Evolutionary conservation across 64 coral and sea anemone species (phyloP), one percentile per base, ranked within the genome.

Genomic region (Actinia tenebrosa): DNA sequence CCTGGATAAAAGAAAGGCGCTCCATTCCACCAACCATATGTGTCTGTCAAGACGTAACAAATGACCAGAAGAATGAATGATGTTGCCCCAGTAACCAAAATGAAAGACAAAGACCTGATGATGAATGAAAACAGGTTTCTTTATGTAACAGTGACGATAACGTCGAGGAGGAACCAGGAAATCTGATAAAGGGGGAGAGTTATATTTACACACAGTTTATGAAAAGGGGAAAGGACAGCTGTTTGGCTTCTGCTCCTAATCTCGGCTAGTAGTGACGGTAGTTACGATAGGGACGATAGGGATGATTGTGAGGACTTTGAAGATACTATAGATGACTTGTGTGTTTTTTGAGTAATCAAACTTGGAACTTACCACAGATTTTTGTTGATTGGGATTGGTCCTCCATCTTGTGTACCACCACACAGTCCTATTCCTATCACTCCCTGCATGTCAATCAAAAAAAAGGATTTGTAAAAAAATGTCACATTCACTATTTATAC

Each of bases 1-100:
- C 92, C 92, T 87, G 92, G 92, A 53, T 90, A 94, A 53, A 91
- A 90, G 18, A 94, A 94, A 0, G 92, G 92, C 78, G 92, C 88
- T 58, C 92, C 92, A 69, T 91, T 94, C 92, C 92, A 94, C 92
- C 89, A 94, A 55, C 79, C 80, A 23, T 77, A 78, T 14, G 53
- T 78, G 45, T 94, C 92, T 3, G 89, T 94, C 52, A 87, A 26
- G 26, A 94, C 26, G 44, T 94, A 94, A 53, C 84, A 94, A 78
- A 91, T 63, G 22, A 89, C 89, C 63, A 94, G 72, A 62, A 91
- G 55, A 25, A 94, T 47, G 53, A 87, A 94, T 1, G 89, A 83
- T 4, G 80, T 72, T 9, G 89, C 75, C 25, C 88, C 88, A 7
- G 86, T 90, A 53, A 87, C 84, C 17, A 88, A 60, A 77, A 91